A percentile compares a stretch with the other conserved stretches of the same genome.
Evolutionary conservation across 2,888 invertebrate genomes (phyloP).

Genomic region (Rhagium mordax): DNA sequence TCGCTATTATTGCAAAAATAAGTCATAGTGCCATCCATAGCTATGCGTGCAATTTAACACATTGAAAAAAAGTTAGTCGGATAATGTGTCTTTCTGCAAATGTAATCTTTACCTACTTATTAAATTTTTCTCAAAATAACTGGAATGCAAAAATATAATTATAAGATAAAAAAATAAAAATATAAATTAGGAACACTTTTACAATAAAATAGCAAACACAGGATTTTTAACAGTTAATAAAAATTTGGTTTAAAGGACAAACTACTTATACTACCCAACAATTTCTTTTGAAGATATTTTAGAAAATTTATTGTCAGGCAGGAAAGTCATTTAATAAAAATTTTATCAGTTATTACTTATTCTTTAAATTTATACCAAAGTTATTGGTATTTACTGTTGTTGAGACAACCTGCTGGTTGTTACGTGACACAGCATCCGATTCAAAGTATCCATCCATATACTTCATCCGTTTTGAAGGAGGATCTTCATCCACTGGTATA

Average conservation of each 20-base stretch:
- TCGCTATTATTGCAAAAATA: slow-evolving; percentile 13
- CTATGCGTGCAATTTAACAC: background rate
- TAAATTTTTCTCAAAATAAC: slow-evolving; percentile 19
- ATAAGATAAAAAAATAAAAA: slow-evolving; percentile 33
- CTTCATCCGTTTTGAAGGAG: slow-evolving; percentile 54
- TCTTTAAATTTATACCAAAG: slow-evolving; percentile 42
- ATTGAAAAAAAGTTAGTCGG: background rate
- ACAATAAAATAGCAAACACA: slow-evolving; percentile 20
- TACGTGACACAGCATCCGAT: background rate
- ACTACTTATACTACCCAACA: slow-evolving; percentile 3
- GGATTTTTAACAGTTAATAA: slow-evolving; percentile 14
- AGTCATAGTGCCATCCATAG: slow-evolving; percentile 10
- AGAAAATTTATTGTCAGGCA: slow-evolving; percentile 7
- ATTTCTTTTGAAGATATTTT: slow-evolving; percentile 7
- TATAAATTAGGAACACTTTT: slow-evolving; percentile 31
- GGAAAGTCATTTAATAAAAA: slow-evolving; percentile 1
- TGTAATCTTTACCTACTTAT: slow-evolving; percentile 10
- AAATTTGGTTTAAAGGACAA: slow-evolving; percentile 26
- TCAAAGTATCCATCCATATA: slow-evolving; percentile 29
- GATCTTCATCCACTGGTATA: slow-evolving; percentile 49
- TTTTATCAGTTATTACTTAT: slow-evolving; percentile 40
- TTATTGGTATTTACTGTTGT: slow-evolving; percentile 44
- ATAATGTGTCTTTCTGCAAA: background rate
- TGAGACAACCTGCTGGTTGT: slow-evolving; percentile 42
- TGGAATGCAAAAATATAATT: slow-evolving; percentile 39